Conservation (phyloP, 2,797 vertebrate genomes). For the Fringilla coelebs region DNA sequence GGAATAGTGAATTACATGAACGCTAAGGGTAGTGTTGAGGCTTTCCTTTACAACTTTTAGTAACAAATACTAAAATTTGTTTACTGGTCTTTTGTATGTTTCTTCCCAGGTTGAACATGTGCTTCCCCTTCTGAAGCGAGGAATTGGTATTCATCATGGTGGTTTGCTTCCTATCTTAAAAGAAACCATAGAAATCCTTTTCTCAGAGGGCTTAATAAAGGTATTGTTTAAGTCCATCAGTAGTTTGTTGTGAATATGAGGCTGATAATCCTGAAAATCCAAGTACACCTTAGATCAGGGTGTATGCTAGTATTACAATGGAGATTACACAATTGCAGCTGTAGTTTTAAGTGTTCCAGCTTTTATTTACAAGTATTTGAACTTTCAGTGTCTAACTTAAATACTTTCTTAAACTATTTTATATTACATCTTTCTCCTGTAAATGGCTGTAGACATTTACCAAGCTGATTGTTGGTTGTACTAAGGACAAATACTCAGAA, state of each 20-base stretch:
- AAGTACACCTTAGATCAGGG: neutral
- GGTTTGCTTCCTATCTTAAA: conserved; percentile 96
- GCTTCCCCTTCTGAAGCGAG: conserved; percentile 93
- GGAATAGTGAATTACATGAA: neutral
- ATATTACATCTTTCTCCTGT: neutral
- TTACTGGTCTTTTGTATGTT: neutral
- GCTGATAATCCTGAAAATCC: neutral
- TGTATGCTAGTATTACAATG: fast-evolving
- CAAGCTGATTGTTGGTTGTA: neutral
- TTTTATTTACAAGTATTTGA: neutral
- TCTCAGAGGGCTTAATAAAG: conserved; percentile 96
- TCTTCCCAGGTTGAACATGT: conserved; percentile 91
- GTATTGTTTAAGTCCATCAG: conserved; percentile 60
- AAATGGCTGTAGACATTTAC: neutral
- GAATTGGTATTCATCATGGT: conserved; percentile 95
- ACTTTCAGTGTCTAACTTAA: neutral
- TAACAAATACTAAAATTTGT: neutral
- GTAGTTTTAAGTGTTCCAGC: neutral
- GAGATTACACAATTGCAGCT: neutral
- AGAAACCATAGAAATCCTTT: conserved; percentile 98
- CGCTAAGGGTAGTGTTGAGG: neutral
- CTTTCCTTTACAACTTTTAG: neutral
- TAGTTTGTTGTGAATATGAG: neutral
- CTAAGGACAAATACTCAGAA: neutral
- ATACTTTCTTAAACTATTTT: neutral